These are phyloP conservation scores for Pristionchus pacificus DNA, from an alignment of 1,140 invertebrate genomes.

Conservation along the genomic window DNA sequence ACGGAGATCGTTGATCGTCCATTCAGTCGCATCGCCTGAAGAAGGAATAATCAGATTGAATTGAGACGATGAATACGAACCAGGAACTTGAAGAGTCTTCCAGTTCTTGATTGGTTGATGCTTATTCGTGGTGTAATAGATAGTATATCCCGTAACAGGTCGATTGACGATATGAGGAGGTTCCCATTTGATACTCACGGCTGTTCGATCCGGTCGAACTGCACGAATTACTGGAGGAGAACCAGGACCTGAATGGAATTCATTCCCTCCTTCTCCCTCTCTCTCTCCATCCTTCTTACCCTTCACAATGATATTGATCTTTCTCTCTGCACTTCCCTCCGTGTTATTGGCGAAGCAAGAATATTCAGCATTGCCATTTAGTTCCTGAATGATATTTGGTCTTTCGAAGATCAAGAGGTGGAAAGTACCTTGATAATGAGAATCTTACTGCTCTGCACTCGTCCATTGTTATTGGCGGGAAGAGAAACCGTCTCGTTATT, in stretches of 20 bases:
- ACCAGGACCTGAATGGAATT: conserved; percentile 42
- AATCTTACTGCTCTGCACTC: conserved; percentile 41
- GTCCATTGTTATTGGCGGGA: conserved; percentile 26
- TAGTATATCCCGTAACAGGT: conserved; percentile 52
- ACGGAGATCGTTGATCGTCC: conserved; percentile 39
- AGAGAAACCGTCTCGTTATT: conserved; percentile 34
- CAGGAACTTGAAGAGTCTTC: conserved; percentile 44
- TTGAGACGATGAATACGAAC: conserved; percentile 7
- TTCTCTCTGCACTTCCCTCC: conserved; percentile 39
- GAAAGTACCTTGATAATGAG: conserved; percentile 42
- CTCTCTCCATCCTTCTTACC: no score
- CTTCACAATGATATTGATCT: conserved; percentile 43
- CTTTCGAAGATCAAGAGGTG: no score
- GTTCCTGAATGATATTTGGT: no score
- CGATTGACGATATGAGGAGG: conserved; percentile 52
- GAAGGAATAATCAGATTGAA: neutral
- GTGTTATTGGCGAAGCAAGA: conserved; percentile 50
- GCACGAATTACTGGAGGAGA: conserved; percentile 46
- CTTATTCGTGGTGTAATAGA: conserved; percentile 55
- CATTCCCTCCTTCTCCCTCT: conserved; percentile 16
- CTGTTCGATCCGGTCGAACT: conserved; percentile 45
- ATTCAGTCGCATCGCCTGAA: conserved; percentile 44
- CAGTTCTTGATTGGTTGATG: conserved; percentile 51
- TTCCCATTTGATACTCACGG: conserved; percentile 48
- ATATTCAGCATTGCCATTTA: conserved; percentile 53